Conservation (phyloP, 2,888 invertebrate species). For the Scaptomyza flava region DNA sequence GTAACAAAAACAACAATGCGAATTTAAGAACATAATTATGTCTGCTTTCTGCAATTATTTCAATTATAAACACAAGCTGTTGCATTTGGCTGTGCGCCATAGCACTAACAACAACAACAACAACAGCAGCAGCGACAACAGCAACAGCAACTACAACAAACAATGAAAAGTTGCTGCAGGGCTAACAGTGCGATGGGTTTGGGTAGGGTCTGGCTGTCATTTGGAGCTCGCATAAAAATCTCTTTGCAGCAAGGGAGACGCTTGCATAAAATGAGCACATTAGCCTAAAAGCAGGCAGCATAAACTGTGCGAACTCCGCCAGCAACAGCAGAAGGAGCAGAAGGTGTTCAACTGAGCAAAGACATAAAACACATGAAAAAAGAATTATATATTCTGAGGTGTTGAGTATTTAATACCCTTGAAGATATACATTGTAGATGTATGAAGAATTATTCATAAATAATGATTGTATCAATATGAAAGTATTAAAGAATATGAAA, state of each 20-base stretch:
- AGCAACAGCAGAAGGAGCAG: slow-evolving; percentile 11
- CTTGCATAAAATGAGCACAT: slow-evolving; percentile 68
- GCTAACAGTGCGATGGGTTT: slow-evolving; percentile 3
- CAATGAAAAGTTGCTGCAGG: slow-evolving; percentile 53
- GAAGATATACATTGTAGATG: neutral
- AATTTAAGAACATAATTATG: slow-evolving; percentile 69
- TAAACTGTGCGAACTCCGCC: slow-evolving; percentile 39
- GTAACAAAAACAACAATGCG: slow-evolving; percentile 32
- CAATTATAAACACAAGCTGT: slow-evolving; percentile 76
- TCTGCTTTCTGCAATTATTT: slow-evolving; percentile 73
- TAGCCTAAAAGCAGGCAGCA: slow-evolving; percentile 68
- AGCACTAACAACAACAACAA: slow-evolving; percentile 32
- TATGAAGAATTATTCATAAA: too few relatives aligned
- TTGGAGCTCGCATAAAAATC: slow-evolving; percentile 54
- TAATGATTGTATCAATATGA: too few relatives aligned
- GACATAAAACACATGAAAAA: slow-evolving; percentile 34
- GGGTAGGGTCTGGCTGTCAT: neutral
- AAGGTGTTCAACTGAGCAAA: slow-evolving; percentile 51
- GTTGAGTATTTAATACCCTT: slow-evolving; percentile 14
- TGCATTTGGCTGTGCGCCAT: slow-evolving; percentile 58
- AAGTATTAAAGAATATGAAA: too few relatives aligned
- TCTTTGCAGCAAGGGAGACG: slow-evolving; percentile 35
- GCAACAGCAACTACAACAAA: slow-evolving; percentile 39
- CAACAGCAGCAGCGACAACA: slow-evolving; percentile 25
- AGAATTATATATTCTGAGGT: neutral